A percentile compares a stretch with the other conserved stretches of the same genome.
Evolutionary conservation across 1,140 invertebrate species (phyloP).

Genomic region (Halesus radiatus): DNA sequence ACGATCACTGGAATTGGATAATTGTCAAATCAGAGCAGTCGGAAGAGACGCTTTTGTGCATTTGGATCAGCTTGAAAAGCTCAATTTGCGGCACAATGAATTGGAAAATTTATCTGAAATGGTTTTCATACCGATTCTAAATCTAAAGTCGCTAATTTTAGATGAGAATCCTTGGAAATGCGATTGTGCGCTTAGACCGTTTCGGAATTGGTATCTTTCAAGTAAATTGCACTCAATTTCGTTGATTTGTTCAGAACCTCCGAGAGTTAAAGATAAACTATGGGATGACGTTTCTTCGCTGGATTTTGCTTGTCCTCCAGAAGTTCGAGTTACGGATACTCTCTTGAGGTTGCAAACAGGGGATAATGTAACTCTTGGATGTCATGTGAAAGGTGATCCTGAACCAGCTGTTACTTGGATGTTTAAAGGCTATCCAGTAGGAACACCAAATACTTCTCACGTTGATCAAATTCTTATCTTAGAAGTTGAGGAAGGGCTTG

Average conservation of each 20-base stretch:
- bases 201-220: conserved; percentile 81
- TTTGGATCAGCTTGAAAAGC: conserved; percentile 77
- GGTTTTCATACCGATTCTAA: conserved; percentile 76
- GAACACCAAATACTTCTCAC: conserved; percentile 49
- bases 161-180: conserved; percentile 87
- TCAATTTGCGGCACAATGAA: conserved; percentile 80
- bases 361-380: conserved; percentile 82
- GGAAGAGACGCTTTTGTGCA: conserved; percentile 77
- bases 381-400: conserved; percentile 81
- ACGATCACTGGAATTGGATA: conserved; percentile 78
- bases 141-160: conserved; percentile 79
- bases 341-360: conserved; percentile 78
- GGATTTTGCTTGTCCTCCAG: conserved; percentile 83
- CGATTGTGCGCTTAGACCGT: conserved; percentile 82
- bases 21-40: conserved; percentile 77
- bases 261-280: conserved; percentile 70
- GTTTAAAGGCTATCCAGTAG: conserved; percentile 71
- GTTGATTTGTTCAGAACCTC: conserved; percentile 75
- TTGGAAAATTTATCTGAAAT: conserved; percentile 76
- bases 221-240: conserved; percentile 78
- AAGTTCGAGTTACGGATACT: conserved; percentile 72
- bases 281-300: conserved; percentile 78
- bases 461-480: conserved; percentile 65
- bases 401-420: conserved; percentile 84
- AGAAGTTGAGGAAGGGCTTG: conserved; percentile 64